These are phyloP conservation scores for Paguma larvata DNA, from an alignment of 2,797 vertebrate species.

Conservation along the genomic window DNA sequence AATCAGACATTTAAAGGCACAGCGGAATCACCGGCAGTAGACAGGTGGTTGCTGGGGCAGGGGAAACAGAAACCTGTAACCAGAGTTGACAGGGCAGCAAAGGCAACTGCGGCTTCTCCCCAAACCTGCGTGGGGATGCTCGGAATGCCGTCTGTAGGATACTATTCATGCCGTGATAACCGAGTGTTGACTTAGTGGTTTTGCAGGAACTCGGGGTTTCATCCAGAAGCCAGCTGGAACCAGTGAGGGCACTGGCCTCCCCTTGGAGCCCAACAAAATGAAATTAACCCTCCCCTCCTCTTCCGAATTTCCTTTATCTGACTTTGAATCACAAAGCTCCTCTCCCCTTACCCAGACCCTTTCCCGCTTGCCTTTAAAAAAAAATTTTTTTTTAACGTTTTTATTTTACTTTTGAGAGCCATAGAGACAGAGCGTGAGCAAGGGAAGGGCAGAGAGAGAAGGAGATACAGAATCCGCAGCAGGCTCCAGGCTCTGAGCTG, in stretches of 20 bases:
- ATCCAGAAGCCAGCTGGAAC: neutral
- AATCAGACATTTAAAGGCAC: neutral
- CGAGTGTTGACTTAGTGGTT: neutral
- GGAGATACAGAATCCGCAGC: too few species aligned
- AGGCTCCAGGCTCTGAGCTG: too few species aligned
- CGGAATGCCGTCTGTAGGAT: neutral
- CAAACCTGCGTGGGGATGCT: neutral
- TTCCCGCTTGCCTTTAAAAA: neutral
- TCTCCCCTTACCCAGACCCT: neutral
- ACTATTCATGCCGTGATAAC: neutral
- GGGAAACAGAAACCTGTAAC: neutral
- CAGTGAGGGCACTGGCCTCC: neutral
- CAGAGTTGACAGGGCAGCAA: neutral
- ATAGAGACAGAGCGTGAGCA: too few species aligned
- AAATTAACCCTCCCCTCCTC: neutral
- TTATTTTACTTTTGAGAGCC: too few species aligned
- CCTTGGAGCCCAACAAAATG: neutral
- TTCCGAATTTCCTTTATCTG: neutral
- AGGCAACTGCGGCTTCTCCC: neutral
- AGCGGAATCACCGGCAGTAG: neutral
- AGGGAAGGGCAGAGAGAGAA: too few species aligned
- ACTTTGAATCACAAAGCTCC: neutral
- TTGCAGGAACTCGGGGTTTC: neutral
- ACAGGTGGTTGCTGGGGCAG: too few species aligned
- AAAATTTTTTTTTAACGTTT: too few species aligned